phyloP scores from a whole-genome alignment of 2,797 vertebrate genomes.

The Podarcis siculus region DNA sequence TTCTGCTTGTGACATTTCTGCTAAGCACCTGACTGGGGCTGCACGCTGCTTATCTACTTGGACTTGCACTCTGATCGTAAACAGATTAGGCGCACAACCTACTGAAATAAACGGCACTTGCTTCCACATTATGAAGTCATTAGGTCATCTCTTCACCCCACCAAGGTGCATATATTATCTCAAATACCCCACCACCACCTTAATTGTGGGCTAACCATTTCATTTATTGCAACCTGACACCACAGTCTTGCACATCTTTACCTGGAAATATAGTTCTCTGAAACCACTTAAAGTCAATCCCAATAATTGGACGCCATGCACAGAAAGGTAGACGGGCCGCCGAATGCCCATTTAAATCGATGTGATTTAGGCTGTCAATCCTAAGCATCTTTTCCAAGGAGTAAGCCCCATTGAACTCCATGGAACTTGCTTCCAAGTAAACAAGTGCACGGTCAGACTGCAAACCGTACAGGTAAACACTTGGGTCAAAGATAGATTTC shows the following conservation, averaged over 20 bases:
- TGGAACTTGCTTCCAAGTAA: background rate
- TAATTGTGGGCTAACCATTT: too few relatives aligned
- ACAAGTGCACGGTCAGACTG: background rate
- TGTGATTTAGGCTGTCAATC: background rate
- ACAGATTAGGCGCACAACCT: too few relatives aligned
- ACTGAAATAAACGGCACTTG: background rate
- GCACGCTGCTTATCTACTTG: background rate
- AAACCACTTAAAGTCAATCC: background rate
- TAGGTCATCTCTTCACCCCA: background rate
- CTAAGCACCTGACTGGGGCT: background rate
- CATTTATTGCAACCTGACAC: background rate
- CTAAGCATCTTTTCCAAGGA: background rate
- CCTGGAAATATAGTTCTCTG: background rate
- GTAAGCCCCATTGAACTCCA: background rate
- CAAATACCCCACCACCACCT: background rate
- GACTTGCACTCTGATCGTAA: background rate
- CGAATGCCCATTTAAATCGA: background rate
- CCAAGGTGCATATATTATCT: too few relatives aligned
- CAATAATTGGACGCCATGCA: background rate
- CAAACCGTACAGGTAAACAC: background rate
- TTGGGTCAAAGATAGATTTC: background rate
- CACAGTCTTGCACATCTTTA: background rate
- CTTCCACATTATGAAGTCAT: too few relatives aligned
- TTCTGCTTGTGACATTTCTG: background rate
- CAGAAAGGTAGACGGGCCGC: background rate